These are phyloP conservation scores for Anthonomus grandis DNA, from an alignment of 1,140 invertebrate species.

Conservation along the genomic window DNA sequence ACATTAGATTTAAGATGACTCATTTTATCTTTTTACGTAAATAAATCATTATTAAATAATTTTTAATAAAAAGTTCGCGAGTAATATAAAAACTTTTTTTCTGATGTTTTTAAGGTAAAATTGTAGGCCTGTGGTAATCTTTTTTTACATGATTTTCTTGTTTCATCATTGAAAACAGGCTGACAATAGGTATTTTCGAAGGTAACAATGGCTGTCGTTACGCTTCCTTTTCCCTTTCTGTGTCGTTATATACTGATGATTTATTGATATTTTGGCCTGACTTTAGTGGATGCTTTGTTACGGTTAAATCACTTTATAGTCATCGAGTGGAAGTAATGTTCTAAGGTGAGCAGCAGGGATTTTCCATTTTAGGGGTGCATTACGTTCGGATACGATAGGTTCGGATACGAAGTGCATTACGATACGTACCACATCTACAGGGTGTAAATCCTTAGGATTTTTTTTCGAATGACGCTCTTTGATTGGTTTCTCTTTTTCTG, in stretches of 20 bases:
- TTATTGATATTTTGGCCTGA: slow-evolving; percentile 38
- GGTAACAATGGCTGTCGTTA: slow-evolving; percentile 43
- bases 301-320: slow-evolving; percentile 26
- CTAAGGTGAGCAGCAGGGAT: slow-evolving; percentile 23
- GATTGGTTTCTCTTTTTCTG: no score
- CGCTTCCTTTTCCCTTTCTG: slow-evolving; percentile 34
- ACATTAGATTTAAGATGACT: no score
- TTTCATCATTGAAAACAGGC: slow-evolving; percentile 35
- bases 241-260: slow-evolving; percentile 39
- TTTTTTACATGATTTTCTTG: slow-evolving; percentile 37
- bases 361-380: no score
- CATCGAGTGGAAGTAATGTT: slow-evolving; percentile 23
- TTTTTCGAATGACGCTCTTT: no score
- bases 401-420: no score
- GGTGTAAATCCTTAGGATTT: no score
- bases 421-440: no score
- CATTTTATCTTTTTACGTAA: no score
- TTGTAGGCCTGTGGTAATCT: slow-evolving; percentile 1
- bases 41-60: no score
- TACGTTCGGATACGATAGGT: no score
- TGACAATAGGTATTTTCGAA: slow-evolving; percentile 45
- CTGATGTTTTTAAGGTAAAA: not conserved
- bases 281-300: slow-evolving; percentile 29
- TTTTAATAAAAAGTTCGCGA: no score
- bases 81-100: no score